Percentiles rank a stretch among this genome's conserved stretches.
These are phyloP conservation scores for Tenualosa thibaudeaui DNA, from an alignment of 2,797 vertebrate genomes.

Conservation along the genomic window DNA sequence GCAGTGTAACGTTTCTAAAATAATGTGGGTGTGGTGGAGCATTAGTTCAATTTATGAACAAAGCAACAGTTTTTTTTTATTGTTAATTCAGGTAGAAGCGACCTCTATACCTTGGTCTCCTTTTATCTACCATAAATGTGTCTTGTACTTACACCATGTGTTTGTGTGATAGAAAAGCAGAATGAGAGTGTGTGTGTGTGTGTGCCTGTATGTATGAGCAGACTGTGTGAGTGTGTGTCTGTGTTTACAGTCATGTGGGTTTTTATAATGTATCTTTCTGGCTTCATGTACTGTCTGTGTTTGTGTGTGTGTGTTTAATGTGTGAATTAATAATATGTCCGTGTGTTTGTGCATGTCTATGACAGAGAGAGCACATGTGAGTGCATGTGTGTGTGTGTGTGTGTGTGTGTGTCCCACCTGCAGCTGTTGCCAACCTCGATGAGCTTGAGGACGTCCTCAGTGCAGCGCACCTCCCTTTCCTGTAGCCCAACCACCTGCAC, in stretches of 20 bases:
- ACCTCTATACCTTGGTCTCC: too few relatives aligned
- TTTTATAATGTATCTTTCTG: too few relatives aligned
- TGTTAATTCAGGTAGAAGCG: too few relatives aligned
- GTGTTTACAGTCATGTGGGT: not conserved
- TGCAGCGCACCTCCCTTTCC: constrained; percentile 82
- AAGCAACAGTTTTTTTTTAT: too few relatives aligned
- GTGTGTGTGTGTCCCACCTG: constrained; percentile 59
- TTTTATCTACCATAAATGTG: not conserved
- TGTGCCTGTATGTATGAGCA: not conserved
- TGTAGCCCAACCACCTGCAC: constrained; percentile 85
- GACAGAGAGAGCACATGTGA: not conserved
- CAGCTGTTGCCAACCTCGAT: constrained; percentile 86
- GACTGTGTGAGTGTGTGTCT: not conserved
- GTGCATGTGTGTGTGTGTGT: not conserved
- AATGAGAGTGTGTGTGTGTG: not conserved
- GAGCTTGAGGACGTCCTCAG: constrained; percentile 85
- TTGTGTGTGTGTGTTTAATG: not conserved
- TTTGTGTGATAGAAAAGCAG: not conserved
- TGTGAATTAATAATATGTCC: not conserved
- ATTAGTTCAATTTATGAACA: too few relatives aligned
- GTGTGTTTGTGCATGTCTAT: not conserved
- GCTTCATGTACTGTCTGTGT: not conserved
- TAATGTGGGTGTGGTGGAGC: too few relatives aligned
- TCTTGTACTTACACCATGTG: not conserved
- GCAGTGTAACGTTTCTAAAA: not conserved